A percentile compares a stretch with the other conserved stretches of the same genome.
Evolutionary conservation across 2,888 invertebrate species (phyloP).

Genomic region (Caenorhabditis doughertyi): DNA sequence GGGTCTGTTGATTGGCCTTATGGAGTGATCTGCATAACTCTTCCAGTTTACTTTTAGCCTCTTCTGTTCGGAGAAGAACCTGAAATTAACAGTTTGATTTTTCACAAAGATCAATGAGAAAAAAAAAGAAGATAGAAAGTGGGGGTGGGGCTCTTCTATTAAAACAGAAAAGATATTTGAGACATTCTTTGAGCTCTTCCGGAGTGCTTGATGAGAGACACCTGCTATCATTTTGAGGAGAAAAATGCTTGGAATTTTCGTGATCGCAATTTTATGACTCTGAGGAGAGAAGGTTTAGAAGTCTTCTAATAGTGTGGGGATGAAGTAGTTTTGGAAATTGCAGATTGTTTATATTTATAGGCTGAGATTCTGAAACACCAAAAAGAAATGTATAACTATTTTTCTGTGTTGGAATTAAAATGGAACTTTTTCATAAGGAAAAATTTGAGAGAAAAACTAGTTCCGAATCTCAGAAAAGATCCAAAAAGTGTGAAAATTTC

Average conservation of each 20-base stretch:
- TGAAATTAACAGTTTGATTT: conserved; percentile 6
- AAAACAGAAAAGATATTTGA: conserved; percentile 12
- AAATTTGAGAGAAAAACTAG: too few relatives aligned
- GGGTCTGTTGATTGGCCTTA: conserved; percentile 89
- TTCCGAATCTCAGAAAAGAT: too few relatives aligned
- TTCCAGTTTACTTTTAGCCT: conserved; percentile 90
- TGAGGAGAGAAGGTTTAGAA: too few relatives aligned
- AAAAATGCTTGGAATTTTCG: not conserved
- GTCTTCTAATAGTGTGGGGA: too few relatives aligned
- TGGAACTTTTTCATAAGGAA: too few relatives aligned
- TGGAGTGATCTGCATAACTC: conserved; percentile 94
- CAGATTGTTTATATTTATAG: too few relatives aligned
- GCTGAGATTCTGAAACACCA: too few relatives aligned
- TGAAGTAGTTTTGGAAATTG: too few relatives aligned
- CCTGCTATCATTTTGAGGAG: not conserved
- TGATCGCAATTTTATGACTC: too few relatives aligned
- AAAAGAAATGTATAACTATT: too few relatives aligned
- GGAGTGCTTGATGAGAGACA: not conserved
- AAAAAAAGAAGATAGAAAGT: conserved; percentile 27
- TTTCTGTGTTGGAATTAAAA: too few relatives aligned
- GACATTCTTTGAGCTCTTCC: not conserved
- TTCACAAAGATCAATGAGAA: not conserved
- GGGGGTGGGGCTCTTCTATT: conserved; percentile 21
- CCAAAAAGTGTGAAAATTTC: too few relatives aligned
- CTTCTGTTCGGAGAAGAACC: conserved; percentile 85